Evolutionary conservation across 2,888 invertebrate species (phyloP).

Genomic region (Carterocephalus palaemon): DNA sequence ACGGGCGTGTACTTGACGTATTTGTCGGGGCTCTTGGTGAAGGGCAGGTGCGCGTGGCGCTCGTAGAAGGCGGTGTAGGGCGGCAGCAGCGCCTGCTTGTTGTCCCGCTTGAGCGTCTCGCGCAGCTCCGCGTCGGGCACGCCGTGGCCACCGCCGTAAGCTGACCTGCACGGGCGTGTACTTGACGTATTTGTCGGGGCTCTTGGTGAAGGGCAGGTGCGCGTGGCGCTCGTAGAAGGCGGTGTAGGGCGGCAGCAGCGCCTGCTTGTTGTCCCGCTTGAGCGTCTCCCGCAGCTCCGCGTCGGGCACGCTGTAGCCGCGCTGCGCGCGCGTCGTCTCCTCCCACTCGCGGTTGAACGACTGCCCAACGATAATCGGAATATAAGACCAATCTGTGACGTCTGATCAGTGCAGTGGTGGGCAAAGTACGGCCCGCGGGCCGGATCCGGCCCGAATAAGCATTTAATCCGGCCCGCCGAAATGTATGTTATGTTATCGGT

Average conservation of each 20-base stretch:
- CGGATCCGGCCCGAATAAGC: no score
- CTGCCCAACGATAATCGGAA: conserved; percentile 64
- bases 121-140: conserved; percentile 91
- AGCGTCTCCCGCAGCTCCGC: conserved; percentile 91
- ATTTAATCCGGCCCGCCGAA: no score
- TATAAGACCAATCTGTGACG: no score
- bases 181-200: conserved; percentile 95
- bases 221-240: conserved; percentile 87
- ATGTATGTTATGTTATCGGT: no score
- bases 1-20: no score
- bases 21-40: no score
- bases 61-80: no score
- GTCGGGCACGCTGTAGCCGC: conserved; percentile 96
- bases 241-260: conserved; percentile 91
- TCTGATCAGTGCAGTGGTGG: no score
- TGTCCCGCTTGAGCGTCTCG: conserved; percentile 92
- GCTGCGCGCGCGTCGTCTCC: conserved; percentile 90
- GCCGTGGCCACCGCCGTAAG: conserved; percentile 85
- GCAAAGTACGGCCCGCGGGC: no score
- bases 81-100: no score
- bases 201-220: conserved; percentile 91
- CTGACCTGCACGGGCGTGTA: conserved; percentile 87
- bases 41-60: no score
- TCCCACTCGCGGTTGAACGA: conserved; percentile 98
- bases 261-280: conserved; percentile 93